Conservation (phyloP, 1,140 invertebrate species). For the Ostrea denselamellosa region DNA sequence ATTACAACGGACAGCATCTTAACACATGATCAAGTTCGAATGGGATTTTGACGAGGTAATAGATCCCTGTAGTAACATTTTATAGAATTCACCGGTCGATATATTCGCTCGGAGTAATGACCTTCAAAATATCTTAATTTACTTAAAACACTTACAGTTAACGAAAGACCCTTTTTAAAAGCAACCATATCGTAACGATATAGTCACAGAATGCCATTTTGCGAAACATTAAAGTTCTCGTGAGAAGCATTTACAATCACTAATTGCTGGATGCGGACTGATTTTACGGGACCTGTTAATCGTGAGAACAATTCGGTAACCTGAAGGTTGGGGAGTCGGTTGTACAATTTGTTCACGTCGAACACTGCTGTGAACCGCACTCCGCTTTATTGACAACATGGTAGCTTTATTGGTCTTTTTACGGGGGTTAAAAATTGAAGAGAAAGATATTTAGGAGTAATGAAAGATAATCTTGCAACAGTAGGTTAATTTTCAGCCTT, state of each 20-base stretch:
- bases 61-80: background rate
- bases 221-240: background rate
- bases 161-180: background rate
- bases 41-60: background rate
- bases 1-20: background rate
- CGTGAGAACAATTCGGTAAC: background rate
- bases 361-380: background rate
- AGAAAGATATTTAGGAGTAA: background rate
- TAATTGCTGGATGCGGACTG: background rate
- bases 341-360: background rate
- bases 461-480: background rate
- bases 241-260: background rate
- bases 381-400: background rate
- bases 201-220: background rate
- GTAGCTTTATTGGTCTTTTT: background rate
- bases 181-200: background rate
- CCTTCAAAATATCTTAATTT: background rate
- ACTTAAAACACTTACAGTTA: background rate
- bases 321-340: background rate
- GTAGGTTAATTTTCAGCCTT: background rate
- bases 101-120: background rate
- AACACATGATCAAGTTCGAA: slow-evolving; percentile 15
- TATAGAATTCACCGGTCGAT: background rate
- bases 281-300: background rate
- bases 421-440: background rate